These are phyloP conservation scores for Perca schrenkii DNA, from an alignment of 2,113 vertebrate species.

Conservation along the genomic window DNA sequence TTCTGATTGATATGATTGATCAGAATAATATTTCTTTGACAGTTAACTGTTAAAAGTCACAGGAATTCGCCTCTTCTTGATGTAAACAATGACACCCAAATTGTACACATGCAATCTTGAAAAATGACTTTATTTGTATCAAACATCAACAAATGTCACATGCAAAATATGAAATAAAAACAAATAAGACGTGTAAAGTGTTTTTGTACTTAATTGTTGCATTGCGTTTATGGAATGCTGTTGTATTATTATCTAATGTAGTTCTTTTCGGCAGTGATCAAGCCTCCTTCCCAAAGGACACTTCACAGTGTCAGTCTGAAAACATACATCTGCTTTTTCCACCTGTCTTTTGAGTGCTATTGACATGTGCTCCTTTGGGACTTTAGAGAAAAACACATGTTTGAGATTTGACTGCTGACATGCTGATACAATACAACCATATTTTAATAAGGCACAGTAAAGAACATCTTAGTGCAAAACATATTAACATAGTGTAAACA, in stretches of 20 bases:
- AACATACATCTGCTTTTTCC: slow-evolving; percentile 25
- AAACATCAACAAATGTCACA: slow-evolving; percentile 49
- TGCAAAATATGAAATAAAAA: slow-evolving; percentile 32
- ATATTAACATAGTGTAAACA: slow-evolving; percentile 49
- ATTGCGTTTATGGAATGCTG: not conserved
- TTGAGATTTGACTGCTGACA: slow-evolving; percentile 15
- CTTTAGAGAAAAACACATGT: not conserved
- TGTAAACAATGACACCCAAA: not conserved
- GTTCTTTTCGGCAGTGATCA: slow-evolving; percentile 14
- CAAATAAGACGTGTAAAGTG: not conserved
- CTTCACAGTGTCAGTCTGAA: slow-evolving; percentile 63
- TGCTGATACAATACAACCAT: not conserved
- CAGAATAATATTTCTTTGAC: not conserved
- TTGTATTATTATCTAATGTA: not conserved
- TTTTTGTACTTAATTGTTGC: slow-evolving; percentile 1
- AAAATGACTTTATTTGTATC: slow-evolving; percentile 63
- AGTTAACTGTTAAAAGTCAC: not conserved
- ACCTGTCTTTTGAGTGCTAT: slow-evolving; percentile 32
- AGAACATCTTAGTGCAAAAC: slow-evolving; percentile 49
- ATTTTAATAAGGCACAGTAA: slow-evolving; percentile 34
- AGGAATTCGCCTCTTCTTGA: not conserved
- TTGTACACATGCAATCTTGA: not conserved
- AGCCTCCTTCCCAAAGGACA: slow-evolving; percentile 29
- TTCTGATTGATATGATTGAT: not conserved
- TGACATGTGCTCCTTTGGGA: slow-evolving; percentile 33